Evolutionary conservation across 2,888 invertebrate genomes (phyloP), one percentile per base, ranked within the genome.

Genomic region (Leptopilina syphax): DNA sequence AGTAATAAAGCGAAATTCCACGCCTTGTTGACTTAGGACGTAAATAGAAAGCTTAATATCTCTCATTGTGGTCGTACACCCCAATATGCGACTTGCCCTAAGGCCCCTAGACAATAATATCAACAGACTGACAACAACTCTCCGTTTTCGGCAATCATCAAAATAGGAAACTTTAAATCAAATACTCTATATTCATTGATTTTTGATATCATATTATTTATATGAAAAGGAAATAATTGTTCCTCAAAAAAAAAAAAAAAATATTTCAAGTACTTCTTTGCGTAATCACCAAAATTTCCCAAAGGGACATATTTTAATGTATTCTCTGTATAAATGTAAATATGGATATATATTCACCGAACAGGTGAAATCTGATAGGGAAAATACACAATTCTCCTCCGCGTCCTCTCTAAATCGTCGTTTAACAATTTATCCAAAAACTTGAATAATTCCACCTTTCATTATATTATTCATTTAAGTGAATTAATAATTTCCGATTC

Each of bases 41-140:
- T 89, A 88, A 89, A 89, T 89, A 88, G 89, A 88, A 88, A 87
- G 89, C 88, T 88, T 88, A 89, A 89, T 89, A 89, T 89, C 89
- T 87, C 86, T 86, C 89, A 89, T 88, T 88, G 88, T 88, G 89
- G 87, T 86, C 78, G 84, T 80, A 79, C 81, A 79, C 83, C 84
- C 81, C 82, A 77, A 79, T 44, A 44, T 65, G 78, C 81, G 78
- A 78, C 67, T 77, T 81, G 70, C 81, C 82, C 82, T 79, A 76
- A 73, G 70, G 76, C 77, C 65, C 66, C 76, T 63, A 79, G 81
- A 57, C 73, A 73, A 73, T 50, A 50, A 50, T 73, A 57, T 57
- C 73, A 57, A 73, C 73, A 73, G n/a, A 73, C 54, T 57, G 73
- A 10, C n/a, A 27, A 68, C 24, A n/a, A 34, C 73, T 54, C 54